Evolutionary conservation across 2,797 vertebrate genomes (phyloP).

Genomic region (Nyctalus aviator): DNA sequence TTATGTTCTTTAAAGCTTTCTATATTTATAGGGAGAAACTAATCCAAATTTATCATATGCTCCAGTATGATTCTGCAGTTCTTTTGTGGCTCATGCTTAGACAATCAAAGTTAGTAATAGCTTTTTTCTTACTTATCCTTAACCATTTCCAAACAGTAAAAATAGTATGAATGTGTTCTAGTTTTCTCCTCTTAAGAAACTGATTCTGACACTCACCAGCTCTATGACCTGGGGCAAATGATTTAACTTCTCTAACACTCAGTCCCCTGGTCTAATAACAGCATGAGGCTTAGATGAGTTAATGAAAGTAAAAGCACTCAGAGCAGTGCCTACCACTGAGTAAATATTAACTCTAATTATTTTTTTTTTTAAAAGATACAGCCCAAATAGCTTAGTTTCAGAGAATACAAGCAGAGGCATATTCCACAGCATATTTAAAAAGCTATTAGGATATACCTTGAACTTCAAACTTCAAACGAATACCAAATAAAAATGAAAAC

Average conservation of each 20-base stretch:
- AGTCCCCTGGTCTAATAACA: background rate
- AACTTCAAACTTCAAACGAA: conserved; percentile 1
- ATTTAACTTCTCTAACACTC: background rate
- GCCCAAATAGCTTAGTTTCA: conserved; percentile 5
- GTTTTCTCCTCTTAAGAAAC: background rate
- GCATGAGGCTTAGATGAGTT: background rate
- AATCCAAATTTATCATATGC: background rate
- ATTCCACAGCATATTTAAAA: background rate
- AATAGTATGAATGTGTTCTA: background rate
- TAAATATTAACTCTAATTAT: conserved; percentile 7
- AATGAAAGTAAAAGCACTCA: conserved; percentile 7
- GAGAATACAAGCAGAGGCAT: background rate
- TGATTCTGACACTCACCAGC: background rate
- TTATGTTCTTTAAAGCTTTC: background rate
- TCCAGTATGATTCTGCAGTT: background rate
- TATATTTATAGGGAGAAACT: background rate
- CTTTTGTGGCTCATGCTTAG: background rate
- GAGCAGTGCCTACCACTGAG: background rate
- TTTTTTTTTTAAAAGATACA: conserved; percentile 29
- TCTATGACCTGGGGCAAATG: background rate
- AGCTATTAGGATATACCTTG: conserved; percentile 11
- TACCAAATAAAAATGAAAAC: background rate
- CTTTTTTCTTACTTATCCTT: background rate
- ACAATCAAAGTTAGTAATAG: background rate
- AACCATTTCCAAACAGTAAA: background rate